These are phyloP conservation scores for Neolamprologus kungweensis DNA, from an alignment of 2,113 vertebrate genomes.

Conservation along the genomic window DNA sequence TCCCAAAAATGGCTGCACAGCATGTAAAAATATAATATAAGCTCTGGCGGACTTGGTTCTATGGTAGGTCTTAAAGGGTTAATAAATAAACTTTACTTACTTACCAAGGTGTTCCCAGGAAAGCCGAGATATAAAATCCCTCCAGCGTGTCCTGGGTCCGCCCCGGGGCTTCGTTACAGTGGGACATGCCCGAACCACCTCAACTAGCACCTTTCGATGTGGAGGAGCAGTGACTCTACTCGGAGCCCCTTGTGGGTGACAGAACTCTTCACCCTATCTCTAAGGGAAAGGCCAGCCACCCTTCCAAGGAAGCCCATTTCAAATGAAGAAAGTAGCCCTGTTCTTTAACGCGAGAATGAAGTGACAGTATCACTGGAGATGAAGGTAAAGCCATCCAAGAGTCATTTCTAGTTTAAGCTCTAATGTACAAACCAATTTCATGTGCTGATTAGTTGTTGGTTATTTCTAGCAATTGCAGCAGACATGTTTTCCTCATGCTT, in stretches of 20 bases:
- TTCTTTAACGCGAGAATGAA: neutral
- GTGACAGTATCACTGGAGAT: neutral
- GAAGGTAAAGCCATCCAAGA: neutral
- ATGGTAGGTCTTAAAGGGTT: neutral
- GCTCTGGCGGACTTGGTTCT: no score
- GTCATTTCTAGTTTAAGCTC: neutral
- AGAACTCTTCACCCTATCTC: neutral
- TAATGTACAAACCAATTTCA: neutral
- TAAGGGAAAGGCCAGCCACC: neutral
- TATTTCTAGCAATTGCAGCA: neutral
- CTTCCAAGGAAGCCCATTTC: neutral
- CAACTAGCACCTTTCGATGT: neutral
- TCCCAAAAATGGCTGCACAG: no score
- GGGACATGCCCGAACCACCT: neutral
- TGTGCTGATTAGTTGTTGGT: neutral
- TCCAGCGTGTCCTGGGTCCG: neutral
- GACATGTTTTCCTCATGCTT: neutral
- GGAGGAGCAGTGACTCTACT: neutral
- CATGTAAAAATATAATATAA: no score
- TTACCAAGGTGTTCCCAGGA: neutral
- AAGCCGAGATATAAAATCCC: neutral
- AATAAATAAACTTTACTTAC: neutral
- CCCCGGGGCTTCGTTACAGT: rapidly evolving
- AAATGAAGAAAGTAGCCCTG: neutral
- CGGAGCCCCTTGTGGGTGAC: neutral